Evolutionary conservation across 2,797 vertebrate genomes (phyloP).

Genomic region (Semaprochilodus insignis): DNA sequence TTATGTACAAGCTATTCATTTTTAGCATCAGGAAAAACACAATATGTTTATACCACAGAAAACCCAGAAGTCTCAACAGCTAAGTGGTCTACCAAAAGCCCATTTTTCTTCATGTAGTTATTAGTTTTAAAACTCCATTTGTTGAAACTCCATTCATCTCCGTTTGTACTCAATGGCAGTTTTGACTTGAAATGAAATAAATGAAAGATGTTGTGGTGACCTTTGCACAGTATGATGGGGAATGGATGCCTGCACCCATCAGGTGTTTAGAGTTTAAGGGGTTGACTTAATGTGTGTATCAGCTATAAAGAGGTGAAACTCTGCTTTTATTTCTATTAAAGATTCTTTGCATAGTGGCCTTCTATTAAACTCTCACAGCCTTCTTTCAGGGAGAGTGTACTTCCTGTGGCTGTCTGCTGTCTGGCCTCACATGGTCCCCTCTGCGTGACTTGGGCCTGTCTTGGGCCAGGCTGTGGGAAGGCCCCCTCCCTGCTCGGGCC

Average conservation of each 20-base stretch:
- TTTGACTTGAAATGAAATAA: too few species aligned
- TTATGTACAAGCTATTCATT: too few species aligned
- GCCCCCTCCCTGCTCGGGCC: constrained; percentile 31
- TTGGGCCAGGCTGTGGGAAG: constrained; percentile 41
- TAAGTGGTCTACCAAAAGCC: too few species aligned
- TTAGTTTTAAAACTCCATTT: too few species aligned
- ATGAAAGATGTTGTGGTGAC: too few species aligned
- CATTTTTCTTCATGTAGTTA: too few species aligned
- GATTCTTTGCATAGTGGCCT: constrained; percentile 32
- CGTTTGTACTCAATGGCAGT: too few species aligned
- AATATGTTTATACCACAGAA: too few species aligned
- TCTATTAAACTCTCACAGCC: constrained; percentile 31
- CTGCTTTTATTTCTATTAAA: constrained; percentile 37
- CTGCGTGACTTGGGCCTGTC: constrained; percentile 40
- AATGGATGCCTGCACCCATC: neutral
- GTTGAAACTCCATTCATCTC: too few species aligned
- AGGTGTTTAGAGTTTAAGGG: neutral
- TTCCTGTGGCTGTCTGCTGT: constrained; percentile 41
- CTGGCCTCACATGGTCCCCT: constrained; percentile 18
- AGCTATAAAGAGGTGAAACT: constrained; percentile 11
- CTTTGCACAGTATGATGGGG: neutral
- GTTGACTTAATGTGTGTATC: neutral
- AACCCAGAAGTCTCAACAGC: too few species aligned
- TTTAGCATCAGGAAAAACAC: too few species aligned
- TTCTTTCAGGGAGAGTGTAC: constrained; percentile 21